A percentile compares a stretch with the other conserved stretches of the same genome.
phyloP scores from a whole-genome alignment of 2,888 invertebrate species.

The Tetramorium bicarinatum region DNA sequence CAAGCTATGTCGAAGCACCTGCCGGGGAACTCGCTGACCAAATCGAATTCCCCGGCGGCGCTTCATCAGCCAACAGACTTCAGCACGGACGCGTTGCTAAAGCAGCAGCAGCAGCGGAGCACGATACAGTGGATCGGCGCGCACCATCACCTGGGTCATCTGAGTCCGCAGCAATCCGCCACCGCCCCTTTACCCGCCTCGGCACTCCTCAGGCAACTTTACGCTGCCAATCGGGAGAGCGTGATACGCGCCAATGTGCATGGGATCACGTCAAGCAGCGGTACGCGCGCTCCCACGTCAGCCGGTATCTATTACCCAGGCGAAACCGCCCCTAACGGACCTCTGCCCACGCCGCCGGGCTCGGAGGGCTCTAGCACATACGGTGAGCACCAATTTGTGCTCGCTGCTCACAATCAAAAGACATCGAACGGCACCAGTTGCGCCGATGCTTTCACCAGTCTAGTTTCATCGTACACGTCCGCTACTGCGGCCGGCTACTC shows the following conservation, averaged over 20 bases:
- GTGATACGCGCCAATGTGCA: slow-evolving; percentile 96
- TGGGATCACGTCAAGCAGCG: slow-evolving; percentile 87
- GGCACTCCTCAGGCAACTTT: slow-evolving; percentile 95
- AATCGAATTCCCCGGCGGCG: slow-evolving; percentile 87
- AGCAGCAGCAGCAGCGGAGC: slow-evolving; percentile 92
- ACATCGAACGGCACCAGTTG: slow-evolving; percentile 63
- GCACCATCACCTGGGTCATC: slow-evolving; percentile 89
- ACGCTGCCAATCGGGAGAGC: slow-evolving; percentile 94
- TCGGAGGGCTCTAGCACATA: slow-evolving; percentile 93
- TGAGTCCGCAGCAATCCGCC: slow-evolving; percentile 88
- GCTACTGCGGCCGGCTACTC: slow-evolving; percentile 88
- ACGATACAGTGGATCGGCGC: slow-evolving; percentile 98
- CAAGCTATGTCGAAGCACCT: slow-evolving; percentile 99
- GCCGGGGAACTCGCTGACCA: slow-evolving; percentile 88
- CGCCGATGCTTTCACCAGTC: slow-evolving; percentile 88
- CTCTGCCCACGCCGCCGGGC: slow-evolving; percentile 96
- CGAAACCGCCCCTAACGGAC: slow-evolving; percentile 89
- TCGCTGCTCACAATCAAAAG: slow-evolving; percentile 85
- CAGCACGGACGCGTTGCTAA: slow-evolving; percentile 94
- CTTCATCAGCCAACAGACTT: slow-evolving; percentile 94
- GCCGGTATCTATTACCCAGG: slow-evolving; percentile 83
- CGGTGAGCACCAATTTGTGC: slow-evolving; percentile 89
- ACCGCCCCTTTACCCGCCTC: slow-evolving; percentile 93
- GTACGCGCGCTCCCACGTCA: slow-evolving; percentile 82
- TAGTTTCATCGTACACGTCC: slow-evolving; percentile 88